Conservation (phyloP, 2,888 invertebrate species). For the Luffia ferchaultella region DNA sequence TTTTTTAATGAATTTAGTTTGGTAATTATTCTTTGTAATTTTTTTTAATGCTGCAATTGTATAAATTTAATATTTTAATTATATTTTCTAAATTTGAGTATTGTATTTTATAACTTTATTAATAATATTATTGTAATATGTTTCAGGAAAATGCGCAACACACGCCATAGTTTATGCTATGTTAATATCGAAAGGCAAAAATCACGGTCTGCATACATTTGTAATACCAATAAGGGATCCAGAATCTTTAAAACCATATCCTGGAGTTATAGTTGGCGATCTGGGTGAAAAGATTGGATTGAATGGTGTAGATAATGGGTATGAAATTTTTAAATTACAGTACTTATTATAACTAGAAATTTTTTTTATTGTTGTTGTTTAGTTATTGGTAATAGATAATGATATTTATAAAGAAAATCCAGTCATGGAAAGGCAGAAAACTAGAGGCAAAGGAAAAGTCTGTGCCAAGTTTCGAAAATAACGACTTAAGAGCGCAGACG, state of each 20-base stretch:
- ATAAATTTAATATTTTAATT: neutral
- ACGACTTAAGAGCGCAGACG: too few relatives aligned
- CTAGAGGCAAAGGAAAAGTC: too few relatives aligned
- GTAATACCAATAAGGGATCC: slow-evolving; percentile 86
- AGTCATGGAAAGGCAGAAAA: too few relatives aligned
- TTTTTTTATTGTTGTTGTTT: too few relatives aligned
- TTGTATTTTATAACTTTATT: neutral
- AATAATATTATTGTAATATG: neutral
- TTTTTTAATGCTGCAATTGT: neutral
- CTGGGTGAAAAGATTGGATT: slow-evolving; percentile 92
- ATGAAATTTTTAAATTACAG: slow-evolving; percentile 11
- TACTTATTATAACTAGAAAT: too few relatives aligned
- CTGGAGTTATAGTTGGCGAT: slow-evolving; percentile 89
- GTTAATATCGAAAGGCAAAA: slow-evolving; percentile 78
- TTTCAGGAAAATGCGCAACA: slow-evolving; percentile 79
- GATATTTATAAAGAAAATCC: too few relatives aligned
- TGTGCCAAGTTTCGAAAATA: too few relatives aligned
- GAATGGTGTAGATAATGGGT: slow-evolving; percentile 96
- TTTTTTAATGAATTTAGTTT: too few relatives aligned
- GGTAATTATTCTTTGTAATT: neutral
- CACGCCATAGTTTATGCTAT: slow-evolving; percentile 91
- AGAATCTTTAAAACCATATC: slow-evolving; percentile 72
- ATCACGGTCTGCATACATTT: slow-evolving; percentile 89
- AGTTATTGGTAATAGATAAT: too few relatives aligned
- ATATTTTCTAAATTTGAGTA: neutral